Percentiles rank a stretch among this genome's conserved stretches.
Evolutionary conservation across 2,113 vertebrate genomes (phyloP).

Genomic region (Tapirus terrestris): DNA sequence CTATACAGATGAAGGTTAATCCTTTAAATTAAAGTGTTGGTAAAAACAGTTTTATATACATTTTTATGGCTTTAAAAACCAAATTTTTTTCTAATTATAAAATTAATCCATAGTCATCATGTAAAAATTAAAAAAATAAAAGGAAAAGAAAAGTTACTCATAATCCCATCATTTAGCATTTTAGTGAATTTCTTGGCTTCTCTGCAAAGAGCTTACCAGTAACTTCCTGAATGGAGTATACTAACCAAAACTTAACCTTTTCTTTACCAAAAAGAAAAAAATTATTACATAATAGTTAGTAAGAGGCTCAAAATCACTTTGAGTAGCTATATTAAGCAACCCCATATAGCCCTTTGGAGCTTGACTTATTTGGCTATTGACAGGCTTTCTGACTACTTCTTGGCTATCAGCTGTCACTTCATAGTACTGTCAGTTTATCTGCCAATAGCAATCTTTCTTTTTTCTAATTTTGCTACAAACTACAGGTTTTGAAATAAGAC

Average conservation of each 20-base stretch:
- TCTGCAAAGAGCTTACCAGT: slow-evolving; percentile 29
- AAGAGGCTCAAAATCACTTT: slow-evolving; percentile 6
- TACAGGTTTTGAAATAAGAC: slow-evolving; percentile 28
- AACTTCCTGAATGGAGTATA: slow-evolving; percentile 3
- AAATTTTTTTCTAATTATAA: slow-evolving; percentile 45
- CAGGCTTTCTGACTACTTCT: neutral
- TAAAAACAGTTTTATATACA: neutral
- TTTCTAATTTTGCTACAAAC: slow-evolving; percentile 19
- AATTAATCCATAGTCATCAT: neutral
- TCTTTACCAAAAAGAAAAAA: slow-evolving; percentile 29
- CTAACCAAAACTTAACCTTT: slow-evolving; percentile 13
- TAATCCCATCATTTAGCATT: neutral
- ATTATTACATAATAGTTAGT: neutral
- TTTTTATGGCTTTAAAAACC: slow-evolving; percentile 28
- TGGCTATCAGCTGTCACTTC: neutral
- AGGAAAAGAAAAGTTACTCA: slow-evolving; percentile 13
- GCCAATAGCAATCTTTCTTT: neutral
- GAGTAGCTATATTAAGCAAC: neutral
- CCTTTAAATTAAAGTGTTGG: neutral
- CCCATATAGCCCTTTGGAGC: neutral
- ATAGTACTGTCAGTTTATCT: neutral
- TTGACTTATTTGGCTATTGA: neutral
- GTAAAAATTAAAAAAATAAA: slow-evolving; percentile 59
- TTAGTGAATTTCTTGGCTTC: slow-evolving; percentile 5
- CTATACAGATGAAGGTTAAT: neutral